A percentile compares a stretch with the other conserved stretches of the same genome.
These are phyloP conservation scores for Prionailurus bengalensis DNA, from an alignment of 2,113 vertebrate genomes.

Conservation along the genomic window DNA sequence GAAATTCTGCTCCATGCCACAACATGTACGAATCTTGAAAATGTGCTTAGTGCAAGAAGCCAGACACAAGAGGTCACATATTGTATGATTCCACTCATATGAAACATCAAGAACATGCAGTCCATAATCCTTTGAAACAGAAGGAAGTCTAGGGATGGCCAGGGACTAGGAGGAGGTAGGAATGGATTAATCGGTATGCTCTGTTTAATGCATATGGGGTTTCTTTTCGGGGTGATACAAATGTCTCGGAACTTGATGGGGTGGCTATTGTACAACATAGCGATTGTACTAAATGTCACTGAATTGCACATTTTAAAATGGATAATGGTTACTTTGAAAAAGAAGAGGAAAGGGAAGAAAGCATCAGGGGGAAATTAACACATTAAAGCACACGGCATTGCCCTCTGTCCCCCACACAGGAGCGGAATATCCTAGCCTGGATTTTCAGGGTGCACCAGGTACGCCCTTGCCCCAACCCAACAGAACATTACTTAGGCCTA, in stretches of 20 bases:
- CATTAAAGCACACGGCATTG: not conserved
- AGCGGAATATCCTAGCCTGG: not conserved
- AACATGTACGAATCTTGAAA: not conserved
- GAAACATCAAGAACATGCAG: conserved; percentile 4
- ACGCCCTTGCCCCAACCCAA: not conserved
- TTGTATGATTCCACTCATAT: not conserved
- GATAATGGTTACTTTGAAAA: not conserved
- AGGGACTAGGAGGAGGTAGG: not conserved
- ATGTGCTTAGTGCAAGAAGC: not conserved
- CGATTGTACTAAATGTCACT: not conserved
- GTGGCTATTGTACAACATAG: not conserved
- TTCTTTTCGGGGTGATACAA: not conserved
- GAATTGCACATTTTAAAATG: not conserved
- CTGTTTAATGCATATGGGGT: not conserved
- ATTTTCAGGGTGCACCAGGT: not conserved
- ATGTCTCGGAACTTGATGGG: not conserved
- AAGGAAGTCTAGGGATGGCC: not conserved
- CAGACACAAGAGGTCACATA: not conserved
- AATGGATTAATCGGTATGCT: not conserved
- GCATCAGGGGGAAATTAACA: not conserved
- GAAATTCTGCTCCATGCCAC: not conserved
- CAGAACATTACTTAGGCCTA: not conserved
- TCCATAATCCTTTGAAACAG: not conserved
- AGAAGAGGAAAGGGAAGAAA: not conserved
- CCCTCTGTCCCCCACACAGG: fast-evolving